A percentile compares a stretch with the other conserved stretches of the same genome.
Conservation (phyloP, 2,113 vertebrate genomes). For the Ceratotherium simum region DNA sequence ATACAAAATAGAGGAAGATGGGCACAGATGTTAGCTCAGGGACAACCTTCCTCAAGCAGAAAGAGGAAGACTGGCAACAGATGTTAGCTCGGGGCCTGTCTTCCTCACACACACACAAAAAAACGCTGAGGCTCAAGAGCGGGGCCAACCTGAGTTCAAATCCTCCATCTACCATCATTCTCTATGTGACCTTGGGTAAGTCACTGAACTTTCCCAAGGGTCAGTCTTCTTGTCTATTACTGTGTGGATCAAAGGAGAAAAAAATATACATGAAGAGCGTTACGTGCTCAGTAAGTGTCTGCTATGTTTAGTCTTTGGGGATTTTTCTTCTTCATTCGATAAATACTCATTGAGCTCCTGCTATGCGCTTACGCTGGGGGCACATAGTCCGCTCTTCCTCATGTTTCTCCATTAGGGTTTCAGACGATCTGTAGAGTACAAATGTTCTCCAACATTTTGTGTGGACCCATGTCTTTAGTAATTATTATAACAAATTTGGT, state of each 20-base stretch:
- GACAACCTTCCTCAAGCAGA: too few species aligned
- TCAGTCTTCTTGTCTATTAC: fast-evolving
- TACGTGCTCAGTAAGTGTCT: background rate
- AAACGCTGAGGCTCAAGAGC: background rate
- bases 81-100: too few species aligned
- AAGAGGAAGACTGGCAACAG: too few species aligned
- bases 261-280: background rate
- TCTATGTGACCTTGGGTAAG: background rate
- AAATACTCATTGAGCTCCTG: background rate
- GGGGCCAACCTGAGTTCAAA: background rate
- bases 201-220: background rate
- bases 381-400: background rate
- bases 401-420: background rate
- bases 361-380: fast-evolving
- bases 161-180: background rate
- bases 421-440: background rate
- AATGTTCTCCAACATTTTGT: background rate
- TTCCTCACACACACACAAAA: too few species aligned
- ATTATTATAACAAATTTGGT: background rate
- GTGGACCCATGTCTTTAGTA: background rate
- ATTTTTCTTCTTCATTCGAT: background rate
- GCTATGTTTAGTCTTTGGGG: fast-evolving
- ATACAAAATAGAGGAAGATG: too few species aligned
- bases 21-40: too few species aligned
- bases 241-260: background rate